These are phyloP conservation scores for Apodemus agrarius DNA, from an alignment of 2,797 vertebrate species.

Conservation along the genomic window DNA sequence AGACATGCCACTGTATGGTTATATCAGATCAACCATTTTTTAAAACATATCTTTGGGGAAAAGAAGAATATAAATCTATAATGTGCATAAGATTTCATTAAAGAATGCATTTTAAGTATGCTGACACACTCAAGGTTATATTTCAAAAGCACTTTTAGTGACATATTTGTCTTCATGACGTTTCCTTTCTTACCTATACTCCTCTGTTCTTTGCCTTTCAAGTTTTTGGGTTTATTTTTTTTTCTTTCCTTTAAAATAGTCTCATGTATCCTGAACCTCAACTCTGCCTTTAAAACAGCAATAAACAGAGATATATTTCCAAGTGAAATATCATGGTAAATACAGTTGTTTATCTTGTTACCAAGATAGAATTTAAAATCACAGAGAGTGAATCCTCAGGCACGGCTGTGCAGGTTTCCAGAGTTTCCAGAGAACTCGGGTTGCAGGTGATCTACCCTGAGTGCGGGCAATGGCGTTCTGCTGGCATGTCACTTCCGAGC, in stretches of 20 bases:
- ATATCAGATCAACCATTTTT: constrained; percentile 10
- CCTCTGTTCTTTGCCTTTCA: not conserved
- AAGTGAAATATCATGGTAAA: constrained; percentile 7
- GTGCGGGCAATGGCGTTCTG: not conserved
- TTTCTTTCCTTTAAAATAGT: not conserved
- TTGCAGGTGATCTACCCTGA: too few relatives aligned
- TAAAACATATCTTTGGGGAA: not conserved
- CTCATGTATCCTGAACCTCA: not conserved
- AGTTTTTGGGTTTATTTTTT: not conserved
- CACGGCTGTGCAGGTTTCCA: not conserved
- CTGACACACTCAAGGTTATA: not conserved
- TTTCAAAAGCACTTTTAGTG: not conserved
- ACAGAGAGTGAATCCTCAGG: not conserved
- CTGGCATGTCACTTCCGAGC: not conserved
- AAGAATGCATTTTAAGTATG: not conserved
- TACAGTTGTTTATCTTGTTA: not conserved
- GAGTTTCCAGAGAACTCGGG: not conserved
- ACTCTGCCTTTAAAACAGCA: not conserved
- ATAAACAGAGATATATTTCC: not conserved
- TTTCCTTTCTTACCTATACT: not conserved
- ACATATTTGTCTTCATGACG: not conserved
- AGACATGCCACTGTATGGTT: not conserved
- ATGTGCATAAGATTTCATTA: not conserved
- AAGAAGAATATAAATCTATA: constrained; percentile 1
- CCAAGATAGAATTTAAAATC: not conserved